phyloP scores from a whole-genome alignment of 1,140 invertebrate species.

The Branchinecta lynchi region DNA sequence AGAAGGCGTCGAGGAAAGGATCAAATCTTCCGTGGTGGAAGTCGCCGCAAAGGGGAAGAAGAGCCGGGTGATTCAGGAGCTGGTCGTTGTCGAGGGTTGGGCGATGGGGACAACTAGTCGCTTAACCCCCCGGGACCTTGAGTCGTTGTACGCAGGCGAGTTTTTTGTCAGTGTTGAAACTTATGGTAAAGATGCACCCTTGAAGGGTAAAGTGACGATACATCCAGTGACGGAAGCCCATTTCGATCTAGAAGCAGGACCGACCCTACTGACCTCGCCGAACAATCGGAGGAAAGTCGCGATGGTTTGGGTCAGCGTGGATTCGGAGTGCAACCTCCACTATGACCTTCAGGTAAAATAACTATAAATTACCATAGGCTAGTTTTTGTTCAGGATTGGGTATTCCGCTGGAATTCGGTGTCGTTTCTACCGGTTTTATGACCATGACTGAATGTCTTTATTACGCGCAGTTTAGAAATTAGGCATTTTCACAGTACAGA shows the following conservation, averaged over 20 bases:
- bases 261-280: slow-evolving; percentile 35
- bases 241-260: slow-evolving; percentile 38
- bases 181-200: slow-evolving; percentile 37
- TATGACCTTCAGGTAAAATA: slow-evolving; percentile 40
- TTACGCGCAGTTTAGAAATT: too few species aligned
- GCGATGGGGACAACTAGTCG: slow-evolving; percentile 49
- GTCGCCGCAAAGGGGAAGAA: slow-evolving; percentile 19
- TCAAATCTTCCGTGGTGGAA: slow-evolving; percentile 20
- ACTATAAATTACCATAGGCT: too few species aligned
- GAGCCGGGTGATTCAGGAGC: slow-evolving; percentile 17
- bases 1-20: slow-evolving; percentile 35
- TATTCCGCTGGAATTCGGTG: too few species aligned
- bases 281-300: slow-evolving; percentile 35
- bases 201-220: slow-evolving; percentile 47
- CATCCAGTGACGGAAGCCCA: slow-evolving; percentile 56
- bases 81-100: slow-evolving; percentile 39
- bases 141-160: slow-evolving; percentile 61
- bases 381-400: too few species aligned
- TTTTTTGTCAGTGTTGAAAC: slow-evolving; percentile 46
- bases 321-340: slow-evolving; percentile 60
- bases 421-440: too few species aligned
- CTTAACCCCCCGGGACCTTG: slow-evolving; percentile 48
- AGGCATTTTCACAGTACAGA: too few species aligned
- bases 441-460: too few species aligned
- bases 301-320: slow-evolving; percentile 61